Conservation (phyloP, 2,888 invertebrate species). For the Papilio demoleus region DNA sequence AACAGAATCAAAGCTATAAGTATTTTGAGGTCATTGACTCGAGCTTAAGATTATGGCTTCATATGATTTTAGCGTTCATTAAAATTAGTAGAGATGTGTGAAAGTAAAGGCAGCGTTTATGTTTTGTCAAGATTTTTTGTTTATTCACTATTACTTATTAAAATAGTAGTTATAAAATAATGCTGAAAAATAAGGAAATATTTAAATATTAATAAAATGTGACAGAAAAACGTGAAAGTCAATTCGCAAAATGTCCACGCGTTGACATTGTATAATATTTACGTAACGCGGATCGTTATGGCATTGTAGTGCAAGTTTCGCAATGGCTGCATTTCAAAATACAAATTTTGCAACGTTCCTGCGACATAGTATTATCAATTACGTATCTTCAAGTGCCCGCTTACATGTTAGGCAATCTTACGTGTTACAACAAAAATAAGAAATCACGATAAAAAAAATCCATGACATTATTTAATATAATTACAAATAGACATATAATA, state of each 20-base stretch:
- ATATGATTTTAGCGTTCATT: background rate
- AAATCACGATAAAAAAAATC: slow-evolving; percentile 41
- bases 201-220: slow-evolving; percentile 8
- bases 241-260: slow-evolving; percentile 34
- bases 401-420: slow-evolving; percentile 42
- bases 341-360: slow-evolving; percentile 47
- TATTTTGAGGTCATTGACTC: slow-evolving; percentile 9
- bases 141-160: too few relatives aligned
- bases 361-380: slow-evolving; percentile 47
- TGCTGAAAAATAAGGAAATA: background rate
- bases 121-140: too few relatives aligned
- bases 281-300: slow-evolving; percentile 39
- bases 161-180: too few relatives aligned
- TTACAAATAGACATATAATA: background rate
- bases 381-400: slow-evolving; percentile 46
- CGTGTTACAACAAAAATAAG: slow-evolving; percentile 42
- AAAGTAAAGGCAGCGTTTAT: background rate
- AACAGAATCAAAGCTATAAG: background rate
- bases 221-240: slow-evolving; percentile 33
- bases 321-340: slow-evolving; percentile 44
- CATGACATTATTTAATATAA: slow-evolving; percentile 32
- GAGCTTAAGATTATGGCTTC: background rate
- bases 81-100: background rate
- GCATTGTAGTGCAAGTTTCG: slow-evolving; percentile 41
- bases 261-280: slow-evolving; percentile 42